Evolutionary conservation across 2,113 vertebrate genomes (phyloP), one percentile per base, ranked within the genome.

Genomic region (Macheiramphus alcinus): DNA sequence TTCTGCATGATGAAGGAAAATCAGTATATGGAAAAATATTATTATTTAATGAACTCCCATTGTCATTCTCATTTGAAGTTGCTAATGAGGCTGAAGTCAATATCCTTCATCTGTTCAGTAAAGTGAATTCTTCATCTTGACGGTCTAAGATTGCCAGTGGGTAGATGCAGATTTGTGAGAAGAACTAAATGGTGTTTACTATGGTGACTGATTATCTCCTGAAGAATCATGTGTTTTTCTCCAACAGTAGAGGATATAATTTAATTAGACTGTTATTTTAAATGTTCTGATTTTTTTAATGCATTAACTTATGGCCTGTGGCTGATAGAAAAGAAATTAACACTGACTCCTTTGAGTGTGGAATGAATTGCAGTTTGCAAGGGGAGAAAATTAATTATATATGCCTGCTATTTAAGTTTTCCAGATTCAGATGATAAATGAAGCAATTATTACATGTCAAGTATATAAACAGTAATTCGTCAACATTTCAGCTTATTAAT

Each of bases 391-490:
- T 98, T 97, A 95, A 98, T 98, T 98, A 98, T 95, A 95, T 98
- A 97, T 97, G 96, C 88, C 95, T 95, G 72, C 87, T 94, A 94
- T 93, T 96, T 97, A 97, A 97, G 93, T 95, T 87, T 92, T 95
- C 95, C 95, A 97, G 97, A 97, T 97, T 97, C 97, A 92, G 81
- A 97, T 97, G 98, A 98, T 97, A 98, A 98, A 98, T 98, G 97
- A 97, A 96, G 96, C 96, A 94, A 98, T 98, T 98, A 98, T 98
- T 97, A 95, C 95, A 97, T 76, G 97, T 96, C 97, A 97, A 96
- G 93, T 90, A 88, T 97, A 97, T 97, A 98, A 97, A 98, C 95
- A 97, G 95, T 96, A 94, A 90, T 83, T 94, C 94, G 2, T 95
- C 89, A 97, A 96, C 95, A 97, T 98, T 97, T 97, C 95, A 94